Base-by-base conservation (phyloP, 2,113 vertebrate species). In the Pitta sordida region DNA sequence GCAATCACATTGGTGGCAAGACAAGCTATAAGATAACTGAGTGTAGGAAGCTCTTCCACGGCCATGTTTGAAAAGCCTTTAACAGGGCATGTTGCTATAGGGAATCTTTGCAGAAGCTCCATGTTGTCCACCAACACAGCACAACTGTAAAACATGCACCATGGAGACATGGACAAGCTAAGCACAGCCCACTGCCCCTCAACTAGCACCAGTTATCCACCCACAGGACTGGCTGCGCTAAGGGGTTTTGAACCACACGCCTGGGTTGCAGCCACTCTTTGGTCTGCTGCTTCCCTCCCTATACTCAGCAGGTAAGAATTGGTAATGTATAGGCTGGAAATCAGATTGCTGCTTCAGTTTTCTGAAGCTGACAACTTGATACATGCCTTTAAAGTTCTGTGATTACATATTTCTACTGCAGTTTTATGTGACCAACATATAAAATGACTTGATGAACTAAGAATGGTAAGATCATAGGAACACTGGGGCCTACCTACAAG, bases 61-160 rank as follows among this genome's bases (percentile, higher is more conserved):
- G 21, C 15, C 3, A 0, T 1, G 2, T 43, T 53, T 79, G 84
- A 64, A 27, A 88, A 49, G 16, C 2, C 13, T 7, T 46, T 32
- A 48, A 44, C 4, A 11, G 80, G 0, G 21, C 26, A n/a, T 17
- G 0, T 11, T 29, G 11, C 32, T 10, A 7, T 14, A 83, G 15
- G 30, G 52, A 51, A 13, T 23, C 17, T 53, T 23, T 77, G 44
- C 24, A 36, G 44, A 44, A 91, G 41, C 26, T 39, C 36, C 7
- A 4, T 2, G 15, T 0, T 34, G 29, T 13, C 39, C 46, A 58
- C 11, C 62, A 55, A 6, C 36, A 15, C 24, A 29, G 27, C 22
- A 21, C 15, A 44, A 29, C 12, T 24, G 41, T 34, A 37, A 43
- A 63, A 55, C 4, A 19, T 0, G 0, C 21, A 53, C 29, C 1